Evolutionary conservation across 2,113 vertebrate species (phyloP).

Genomic region (Cebidichthys violaceus): DNA sequence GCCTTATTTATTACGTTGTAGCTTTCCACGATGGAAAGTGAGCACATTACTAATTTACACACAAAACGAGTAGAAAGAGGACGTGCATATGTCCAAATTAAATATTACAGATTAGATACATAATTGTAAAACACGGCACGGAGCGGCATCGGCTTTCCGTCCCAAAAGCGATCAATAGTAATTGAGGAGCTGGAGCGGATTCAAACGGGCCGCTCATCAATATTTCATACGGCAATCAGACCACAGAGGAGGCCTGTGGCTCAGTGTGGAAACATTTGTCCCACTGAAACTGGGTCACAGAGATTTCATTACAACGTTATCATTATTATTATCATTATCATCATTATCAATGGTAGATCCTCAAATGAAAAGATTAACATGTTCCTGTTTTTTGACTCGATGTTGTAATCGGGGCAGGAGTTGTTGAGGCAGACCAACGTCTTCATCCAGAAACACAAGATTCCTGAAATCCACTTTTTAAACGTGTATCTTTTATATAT

Average conservation of each 20-base stretch:
- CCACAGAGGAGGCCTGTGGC: slow-evolving; percentile 14
- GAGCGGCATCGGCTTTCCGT: not conserved
- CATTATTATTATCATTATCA: too few relatives aligned
- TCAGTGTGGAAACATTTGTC: slow-evolving; percentile 44
- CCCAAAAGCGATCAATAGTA: slow-evolving; percentile 20
- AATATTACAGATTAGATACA: not conserved
- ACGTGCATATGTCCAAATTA: too few relatives aligned
- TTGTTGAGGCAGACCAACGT: too few relatives aligned
- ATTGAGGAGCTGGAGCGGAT: slow-evolving; percentile 13
- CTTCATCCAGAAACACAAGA: too few relatives aligned
- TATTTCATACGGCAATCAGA: slow-evolving; percentile 51
- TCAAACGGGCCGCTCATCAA: slow-evolving; percentile 45
- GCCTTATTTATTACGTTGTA: not conserved
- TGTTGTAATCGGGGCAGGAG: not conserved
- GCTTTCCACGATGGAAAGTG: slow-evolving; percentile 11
- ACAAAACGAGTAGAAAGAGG: not conserved
- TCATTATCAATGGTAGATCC: not conserved
- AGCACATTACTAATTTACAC: slow-evolving; percentile 1
- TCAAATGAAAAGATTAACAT: not conserved
- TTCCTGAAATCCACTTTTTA: too few relatives aligned
- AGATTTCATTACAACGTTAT: not conserved
- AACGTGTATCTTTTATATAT: too few relatives aligned
- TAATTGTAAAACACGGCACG: not conserved
- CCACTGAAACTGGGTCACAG: slow-evolving; percentile 42
- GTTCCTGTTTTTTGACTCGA: not conserved